Evolutionary conservation across 2,113 vertebrate species (phyloP).

Genomic region (Trinectes maculatus): DNA sequence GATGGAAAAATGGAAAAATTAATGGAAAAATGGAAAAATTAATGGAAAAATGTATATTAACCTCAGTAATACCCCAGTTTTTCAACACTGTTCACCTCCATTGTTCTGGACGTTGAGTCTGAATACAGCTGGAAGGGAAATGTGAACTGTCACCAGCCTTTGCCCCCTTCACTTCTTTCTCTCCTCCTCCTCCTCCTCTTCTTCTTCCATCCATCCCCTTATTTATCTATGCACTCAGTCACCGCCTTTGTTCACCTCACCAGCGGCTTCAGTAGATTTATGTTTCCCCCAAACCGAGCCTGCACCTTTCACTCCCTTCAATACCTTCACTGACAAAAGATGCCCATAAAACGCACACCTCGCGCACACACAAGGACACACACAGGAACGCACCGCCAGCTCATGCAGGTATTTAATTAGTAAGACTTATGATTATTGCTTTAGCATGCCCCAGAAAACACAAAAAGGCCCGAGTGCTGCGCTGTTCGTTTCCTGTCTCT

Average conservation of each 20-base stretch:
- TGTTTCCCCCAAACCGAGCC: slow-evolving; percentile 17
- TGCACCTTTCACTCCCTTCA: slow-evolving; percentile 41
- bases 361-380: background rate
- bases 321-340: slow-evolving; percentile 47
- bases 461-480: slow-evolving; percentile 8
- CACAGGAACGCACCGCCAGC: background rate
- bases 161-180: background rate
- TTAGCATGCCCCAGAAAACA: slow-evolving; percentile 22
- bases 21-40: too few relatives aligned
- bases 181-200: background rate
- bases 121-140: too few relatives aligned
- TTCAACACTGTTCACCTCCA: too few relatives aligned
- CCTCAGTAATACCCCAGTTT: too few relatives aligned
- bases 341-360: slow-evolving; percentile 38
- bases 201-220: slow-evolving; percentile 12
- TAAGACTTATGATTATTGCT: slow-evolving; percentile 44
- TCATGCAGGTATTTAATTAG: slow-evolving; percentile 49
- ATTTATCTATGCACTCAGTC: slow-evolving; percentile 31
- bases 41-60: too few relatives aligned
- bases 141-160: slow-evolving; percentile 11
- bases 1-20: too few relatives aligned
- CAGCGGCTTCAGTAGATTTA: slow-evolving; percentile 44
- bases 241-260: slow-evolving; percentile 38
- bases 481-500: slow-evolving; percentile 24
- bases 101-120: too few relatives aligned